Evolutionary conservation across 2,888 invertebrate species (phyloP), one percentile per base, ranked within the genome.

Genomic region (Spodoptera picta): DNA sequence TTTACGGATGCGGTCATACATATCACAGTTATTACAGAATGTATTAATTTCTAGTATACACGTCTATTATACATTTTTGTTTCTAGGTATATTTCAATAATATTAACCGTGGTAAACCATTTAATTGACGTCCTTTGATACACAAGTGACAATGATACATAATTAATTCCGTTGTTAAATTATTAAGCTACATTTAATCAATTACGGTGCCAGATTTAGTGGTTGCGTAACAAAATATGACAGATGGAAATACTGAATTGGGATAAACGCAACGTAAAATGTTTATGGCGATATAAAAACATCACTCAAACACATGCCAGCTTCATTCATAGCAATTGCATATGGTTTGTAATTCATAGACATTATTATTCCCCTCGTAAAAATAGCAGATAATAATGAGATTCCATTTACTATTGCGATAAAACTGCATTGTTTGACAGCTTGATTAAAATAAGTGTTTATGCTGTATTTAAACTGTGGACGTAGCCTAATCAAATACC

Each of bases 271-370:
- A 63, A 72, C 71, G 64, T 36, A 69, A 63, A 58, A 60, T 82
- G 83, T 72, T 74, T 79, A 81, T 82, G 79, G 66, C 61, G 61
- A 57, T 74, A 73, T 51, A 59, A 85, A 83, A 86, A 79, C 66
- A 69, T 73, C 81, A 78, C 84, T 87, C 77, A 60, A 82, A 82
- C 90, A 90, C 85, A 91, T 91, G 90, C 79, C 82, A 75, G 76
- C 75, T 85, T 81, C 77, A 83, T 83, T 82, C 81, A 74, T 82
- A 73, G 67, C 63, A 69, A 67, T 75, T 83, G 79, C 90, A 90
- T 90, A 88, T 90, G 90, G 83, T 82, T 71, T 69, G 79, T 83
- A 83, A 85, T 87, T 74, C 64, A 81, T 82, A 54, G 14, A 51
- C 60, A 71, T 64, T 65, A 82, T 85, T 82, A 83, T 85, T 75